These are phyloP conservation scores for Listronotus oregonensis DNA, from an alignment of 1,140 invertebrate genomes.

Conservation along the genomic window DNA sequence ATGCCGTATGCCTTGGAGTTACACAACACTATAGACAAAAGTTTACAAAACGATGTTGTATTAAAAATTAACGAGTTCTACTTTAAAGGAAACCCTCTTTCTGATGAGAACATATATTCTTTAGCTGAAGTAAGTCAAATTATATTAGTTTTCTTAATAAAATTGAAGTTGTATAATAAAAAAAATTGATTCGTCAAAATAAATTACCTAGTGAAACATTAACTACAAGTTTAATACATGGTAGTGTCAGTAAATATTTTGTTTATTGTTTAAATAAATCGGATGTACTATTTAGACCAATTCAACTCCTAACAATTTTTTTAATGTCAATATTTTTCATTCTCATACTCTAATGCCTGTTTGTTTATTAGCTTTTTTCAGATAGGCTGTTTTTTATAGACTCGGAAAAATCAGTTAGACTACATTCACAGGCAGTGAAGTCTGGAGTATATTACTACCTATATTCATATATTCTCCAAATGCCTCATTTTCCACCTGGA, in stretches of 20 bases:
- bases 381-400: conserved; percentile 64
- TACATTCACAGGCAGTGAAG: conserved; percentile 59
- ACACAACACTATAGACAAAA: conserved; percentile 62
- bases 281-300: too few relatives aligned
- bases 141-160: too few relatives aligned
- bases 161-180: too few relatives aligned
- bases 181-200: too few relatives aligned
- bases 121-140: conserved; percentile 52
- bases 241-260: too few relatives aligned
- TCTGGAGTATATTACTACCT: conserved; percentile 65
- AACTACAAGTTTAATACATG: too few relatives aligned
- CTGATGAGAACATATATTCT: conserved; percentile 54
- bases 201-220: too few relatives aligned
- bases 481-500: conserved; percentile 19
- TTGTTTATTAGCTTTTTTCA: conserved; percentile 57
- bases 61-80: conserved; percentile 64
- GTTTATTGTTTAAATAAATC: too few relatives aligned
- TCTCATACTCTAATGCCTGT: too few relatives aligned
- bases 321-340: too few relatives aligned
- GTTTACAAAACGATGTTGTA: conserved; percentile 56
- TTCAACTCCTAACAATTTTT: too few relatives aligned
- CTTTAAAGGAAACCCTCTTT: conserved; percentile 59
- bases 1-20: conserved; percentile 65
- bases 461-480: conserved; percentile 56
- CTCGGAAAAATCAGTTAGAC: conserved; percentile 59